These are phyloP conservation scores for Enchytraeus crypticus DNA, from an alignment of 2,888 invertebrate genomes.

Conservation along the genomic window DNA sequence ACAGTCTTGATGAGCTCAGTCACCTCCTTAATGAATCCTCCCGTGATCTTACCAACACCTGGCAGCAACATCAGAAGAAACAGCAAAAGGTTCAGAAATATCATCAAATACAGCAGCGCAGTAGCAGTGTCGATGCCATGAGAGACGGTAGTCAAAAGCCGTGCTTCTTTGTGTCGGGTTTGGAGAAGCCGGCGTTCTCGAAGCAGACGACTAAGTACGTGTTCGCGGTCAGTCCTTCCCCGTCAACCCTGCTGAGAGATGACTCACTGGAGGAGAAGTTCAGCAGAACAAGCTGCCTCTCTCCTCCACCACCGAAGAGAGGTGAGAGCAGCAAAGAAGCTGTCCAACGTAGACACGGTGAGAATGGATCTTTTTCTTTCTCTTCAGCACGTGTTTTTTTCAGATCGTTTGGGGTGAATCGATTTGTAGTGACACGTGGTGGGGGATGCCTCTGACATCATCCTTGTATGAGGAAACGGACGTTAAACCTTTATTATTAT, in stretches of 20 bases:
- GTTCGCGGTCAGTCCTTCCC: slow-evolving; percentile 19
- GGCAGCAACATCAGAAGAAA: background rate
- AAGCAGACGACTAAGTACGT: slow-evolving; percentile 28
- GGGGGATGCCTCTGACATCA: too few relatives aligned
- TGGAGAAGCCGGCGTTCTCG: slow-evolving; percentile 27
- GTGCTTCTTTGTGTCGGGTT: slow-evolving; percentile 26
- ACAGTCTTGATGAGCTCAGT: background rate
- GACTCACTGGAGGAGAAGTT: background rate
- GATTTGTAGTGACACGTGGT: too few relatives aligned
- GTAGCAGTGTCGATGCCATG: background rate
- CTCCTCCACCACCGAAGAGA: slow-evolving; percentile 20
- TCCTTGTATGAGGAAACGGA: too few relatives aligned
- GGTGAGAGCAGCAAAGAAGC: slow-evolving; percentile 22
- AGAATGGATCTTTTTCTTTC: too few relatives aligned
- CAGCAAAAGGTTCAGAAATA: background rate
- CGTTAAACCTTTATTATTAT: too few relatives aligned
- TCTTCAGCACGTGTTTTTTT: too few relatives aligned
- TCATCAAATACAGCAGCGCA: background rate
- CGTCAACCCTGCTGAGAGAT: background rate
- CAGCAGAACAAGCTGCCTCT: slow-evolving; percentile 11
- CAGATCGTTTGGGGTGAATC: too few relatives aligned
- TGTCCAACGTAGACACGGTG: slow-evolving; percentile 12
- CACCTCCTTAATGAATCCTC: background rate
- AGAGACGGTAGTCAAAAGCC: slow-evolving; percentile 1
- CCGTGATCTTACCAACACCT: background rate